Evolutionary conservation across 1,140 invertebrate genomes (phyloP).

Genomic region (Bombus superbus): DNA sequence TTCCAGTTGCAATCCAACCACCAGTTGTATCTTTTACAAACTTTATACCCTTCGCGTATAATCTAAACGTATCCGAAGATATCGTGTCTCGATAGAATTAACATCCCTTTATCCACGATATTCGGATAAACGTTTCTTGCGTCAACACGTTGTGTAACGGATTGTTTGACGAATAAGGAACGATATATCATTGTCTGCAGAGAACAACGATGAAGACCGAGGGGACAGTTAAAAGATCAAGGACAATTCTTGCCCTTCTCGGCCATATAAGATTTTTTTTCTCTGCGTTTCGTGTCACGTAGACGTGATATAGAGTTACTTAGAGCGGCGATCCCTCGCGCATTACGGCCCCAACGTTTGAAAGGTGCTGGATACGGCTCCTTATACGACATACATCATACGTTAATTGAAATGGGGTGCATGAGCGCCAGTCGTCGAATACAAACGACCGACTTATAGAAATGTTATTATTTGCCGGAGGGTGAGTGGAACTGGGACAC

Average conservation of each 20-base stretch:
- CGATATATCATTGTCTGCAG: slow-evolving; percentile 13
- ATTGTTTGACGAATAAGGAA: slow-evolving; percentile 8
- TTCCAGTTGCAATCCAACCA: no score
- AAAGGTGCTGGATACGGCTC: slow-evolving; percentile 76
- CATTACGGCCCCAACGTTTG: slow-evolving; percentile 76
- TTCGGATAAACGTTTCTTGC: background rate
- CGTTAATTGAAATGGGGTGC: slow-evolving; percentile 83
- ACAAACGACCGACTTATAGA: slow-evolving; percentile 83
- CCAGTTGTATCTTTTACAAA: no score
- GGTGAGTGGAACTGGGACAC: slow-evolving; percentile 35
- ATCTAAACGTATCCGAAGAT: no score
- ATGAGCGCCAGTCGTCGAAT: slow-evolving; percentile 78
- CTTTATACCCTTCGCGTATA: no score
- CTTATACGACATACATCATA: slow-evolving; percentile 83
- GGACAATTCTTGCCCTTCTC: slow-evolving; percentile 44
- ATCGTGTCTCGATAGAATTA: no score
- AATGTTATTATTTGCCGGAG: slow-evolving; percentile 82
- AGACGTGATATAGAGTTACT: slow-evolving; percentile 83
- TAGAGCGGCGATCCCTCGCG: slow-evolving; percentile 78
- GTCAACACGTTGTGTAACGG: background rate
- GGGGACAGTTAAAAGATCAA: slow-evolving; percentile 50
- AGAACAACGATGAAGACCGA: slow-evolving; percentile 13
- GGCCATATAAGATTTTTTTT: slow-evolving; percentile 63
- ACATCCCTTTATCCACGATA: no score
- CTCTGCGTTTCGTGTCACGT: slow-evolving; percentile 79